These are phyloP conservation scores for Deroplatys truncata DNA, from an alignment of 2,888 invertebrate species.

Conservation along the genomic window DNA sequence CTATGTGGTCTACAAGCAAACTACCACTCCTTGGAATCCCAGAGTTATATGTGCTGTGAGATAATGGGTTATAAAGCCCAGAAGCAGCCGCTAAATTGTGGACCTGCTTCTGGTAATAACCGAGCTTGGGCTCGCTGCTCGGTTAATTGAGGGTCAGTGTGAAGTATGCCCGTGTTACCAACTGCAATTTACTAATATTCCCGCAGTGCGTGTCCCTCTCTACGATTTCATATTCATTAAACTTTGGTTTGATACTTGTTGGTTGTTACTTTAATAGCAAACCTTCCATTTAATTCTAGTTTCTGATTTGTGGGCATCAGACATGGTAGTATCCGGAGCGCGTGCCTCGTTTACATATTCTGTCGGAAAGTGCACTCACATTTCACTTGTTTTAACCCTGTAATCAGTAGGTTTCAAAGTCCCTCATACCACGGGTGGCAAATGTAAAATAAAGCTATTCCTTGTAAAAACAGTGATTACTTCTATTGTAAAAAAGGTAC, in stretches of 20 bases:
- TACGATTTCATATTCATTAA: background rate
- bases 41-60: background rate
- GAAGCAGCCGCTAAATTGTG: background rate
- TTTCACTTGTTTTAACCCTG: background rate
- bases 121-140: background rate
- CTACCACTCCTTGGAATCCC: background rate
- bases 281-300: background rate
- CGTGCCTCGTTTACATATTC: background rate
- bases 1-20: background rate
- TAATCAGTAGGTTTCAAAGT: background rate
- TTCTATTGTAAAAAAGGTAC: too few relatives aligned
- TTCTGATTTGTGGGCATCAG: background rate
- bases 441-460: background rate
- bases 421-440: background rate
- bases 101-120: background rate
- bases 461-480: too few relatives aligned
- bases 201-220: background rate
- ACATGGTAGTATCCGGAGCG: background rate
- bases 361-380: background rate
- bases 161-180: background rate
- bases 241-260: background rate
- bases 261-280: background rate
- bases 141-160: background rate
- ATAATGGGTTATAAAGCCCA: background rate
- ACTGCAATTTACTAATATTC: background rate